A percentile compares a stretch with the other conserved stretches of the same genome.
phyloP scores from a whole-genome alignment of 1,140 invertebrate genomes.

The Habropoda laboriosa region DNA sequence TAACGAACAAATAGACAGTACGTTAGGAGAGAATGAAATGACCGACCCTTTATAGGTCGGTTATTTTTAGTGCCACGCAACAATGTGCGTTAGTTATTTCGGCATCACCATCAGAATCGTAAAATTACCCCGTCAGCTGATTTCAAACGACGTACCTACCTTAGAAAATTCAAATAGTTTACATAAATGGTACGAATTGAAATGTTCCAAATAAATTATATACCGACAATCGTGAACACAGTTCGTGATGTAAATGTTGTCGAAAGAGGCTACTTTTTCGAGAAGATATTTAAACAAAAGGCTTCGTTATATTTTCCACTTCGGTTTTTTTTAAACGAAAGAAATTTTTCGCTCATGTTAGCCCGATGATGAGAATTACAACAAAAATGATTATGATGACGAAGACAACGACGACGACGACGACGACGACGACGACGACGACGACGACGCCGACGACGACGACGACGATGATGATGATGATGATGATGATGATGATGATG shows the following conservation, averaged over 20 bases:
- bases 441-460: slow-evolving; percentile 38
- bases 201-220: background rate
- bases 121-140: slow-evolving; percentile 42
- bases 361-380: slow-evolving; percentile 36
- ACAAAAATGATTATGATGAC: slow-evolving; percentile 49
- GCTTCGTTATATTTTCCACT: background rate
- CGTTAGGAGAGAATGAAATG: slow-evolving; percentile 35
- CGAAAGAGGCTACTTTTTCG: background rate
- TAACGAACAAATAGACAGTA: background rate
- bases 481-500: slow-evolving; percentile 48
- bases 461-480: slow-evolving; percentile 49
- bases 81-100: slow-evolving; percentile 47
- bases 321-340: background rate
- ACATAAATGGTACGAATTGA: too few relatives aligned
- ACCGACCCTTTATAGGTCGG: slow-evolving; percentile 57
- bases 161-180: background rate
- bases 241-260: background rate
- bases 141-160: background rate
- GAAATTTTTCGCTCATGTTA: slow-evolving; percentile 6
- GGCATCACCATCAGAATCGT: slow-evolving; percentile 36
- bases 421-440: slow-evolving; percentile 34
- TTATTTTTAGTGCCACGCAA: slow-evolving; percentile 55
- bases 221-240: too few relatives aligned
- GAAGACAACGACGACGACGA: slow-evolving; percentile 51
- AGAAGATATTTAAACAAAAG: background rate